Evolutionary conservation across 2,888 invertebrate genomes (phyloP), one percentile per base, ranked within the genome.

Genomic region (Tolmerus cingulatus): DNA sequence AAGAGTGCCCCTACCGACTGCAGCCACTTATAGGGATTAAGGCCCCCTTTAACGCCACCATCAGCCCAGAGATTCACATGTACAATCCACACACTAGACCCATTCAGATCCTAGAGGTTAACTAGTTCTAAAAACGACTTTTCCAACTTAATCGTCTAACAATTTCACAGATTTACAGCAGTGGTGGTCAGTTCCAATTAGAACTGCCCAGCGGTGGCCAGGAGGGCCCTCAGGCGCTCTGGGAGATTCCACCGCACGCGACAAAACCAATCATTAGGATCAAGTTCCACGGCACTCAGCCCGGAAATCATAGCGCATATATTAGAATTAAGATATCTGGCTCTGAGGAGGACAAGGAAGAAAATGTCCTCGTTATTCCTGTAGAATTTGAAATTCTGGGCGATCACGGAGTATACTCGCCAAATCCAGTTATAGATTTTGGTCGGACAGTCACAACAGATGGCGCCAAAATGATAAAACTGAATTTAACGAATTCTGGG

Each of bases 61-160:
- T 98, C 91, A 95, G 97, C 90, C 97, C 98, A 88, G 94, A 97
- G 91, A 97, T 99, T 91, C 95, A 96, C 90, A 95, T 99, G 94
- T 97, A 98, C 94, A 99, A 99, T 95, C 99, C 99, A 89, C 97
- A 98, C 92, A 94, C 95, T 90, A 95, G 95, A 90, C 95, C 97
- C 87, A 94, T 98, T 92, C 97, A 98, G 95, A 95, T 97, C 91
- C 93, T 95, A 88, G 96, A 97, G 93, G 95, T 97, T 82, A 90
- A 89, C 34, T 27, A 30, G 34, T 14, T 23, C 76, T 8, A 16
- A 74, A 76, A 55, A 40, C 5, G 30, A 12, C n/a, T 37, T 74
- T 34, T 23, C 19, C 19, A 30, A 34, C 74, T 43, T 37, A 34
- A 37, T 27, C 2, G 5, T 40, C n/a, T 46, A 16, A 46, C 43